Evolutionary conservation across 2,888 invertebrate species (phyloP).

Genomic region (Cancer borealis): DNA sequence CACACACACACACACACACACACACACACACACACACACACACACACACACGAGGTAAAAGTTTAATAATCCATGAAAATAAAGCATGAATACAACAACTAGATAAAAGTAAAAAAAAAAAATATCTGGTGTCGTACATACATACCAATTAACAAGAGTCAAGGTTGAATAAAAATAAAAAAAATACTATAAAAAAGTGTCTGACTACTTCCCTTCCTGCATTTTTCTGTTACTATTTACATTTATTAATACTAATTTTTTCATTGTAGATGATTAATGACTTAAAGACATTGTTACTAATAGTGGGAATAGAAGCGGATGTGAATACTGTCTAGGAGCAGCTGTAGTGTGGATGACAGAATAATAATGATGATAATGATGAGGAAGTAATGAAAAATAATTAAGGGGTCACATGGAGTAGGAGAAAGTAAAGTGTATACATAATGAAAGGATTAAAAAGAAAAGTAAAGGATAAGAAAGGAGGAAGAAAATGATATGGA

Average conservation of each 20-base stretch:
- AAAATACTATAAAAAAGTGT: background rate
- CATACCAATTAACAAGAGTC: too few species aligned
- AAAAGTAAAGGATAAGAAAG: background rate
- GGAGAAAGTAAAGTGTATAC: background rate
- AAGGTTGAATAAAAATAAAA: background rate
- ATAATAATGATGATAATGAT: too few species aligned
- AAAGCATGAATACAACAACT: background rate
- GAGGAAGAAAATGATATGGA: background rate
- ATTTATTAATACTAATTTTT: background rate
- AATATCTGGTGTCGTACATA: background rate
- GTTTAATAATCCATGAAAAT: background rate
- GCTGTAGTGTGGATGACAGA: too few species aligned
- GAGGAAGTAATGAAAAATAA: too few species aligned
- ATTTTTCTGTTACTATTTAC: background rate
- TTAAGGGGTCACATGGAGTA: too few species aligned
- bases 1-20: too few species aligned
- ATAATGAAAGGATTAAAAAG: background rate
- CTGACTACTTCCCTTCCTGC: background rate
- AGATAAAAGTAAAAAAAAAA: background rate
- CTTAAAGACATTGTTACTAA: background rate
- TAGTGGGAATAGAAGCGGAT: too few species aligned
- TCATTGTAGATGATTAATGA: background rate
- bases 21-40: too few species aligned
- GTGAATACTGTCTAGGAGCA: too few species aligned
- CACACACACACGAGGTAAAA: too few species aligned